Evolutionary conservation across 2,888 invertebrate genomes (phyloP).

Genomic region (Cosmorhoe ocellata): DNA sequence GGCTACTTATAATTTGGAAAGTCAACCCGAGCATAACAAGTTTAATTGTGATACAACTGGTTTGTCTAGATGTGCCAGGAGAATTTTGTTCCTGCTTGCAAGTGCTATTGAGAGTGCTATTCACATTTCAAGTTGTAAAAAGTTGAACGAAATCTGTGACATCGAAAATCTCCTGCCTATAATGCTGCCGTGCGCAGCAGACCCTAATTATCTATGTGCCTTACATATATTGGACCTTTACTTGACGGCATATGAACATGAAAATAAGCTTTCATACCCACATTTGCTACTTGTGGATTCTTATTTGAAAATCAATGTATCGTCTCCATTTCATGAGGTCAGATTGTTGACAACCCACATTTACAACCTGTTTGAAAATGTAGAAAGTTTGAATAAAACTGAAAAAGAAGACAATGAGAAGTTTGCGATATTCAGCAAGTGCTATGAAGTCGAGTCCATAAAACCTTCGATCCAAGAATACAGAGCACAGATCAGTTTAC

Average conservation of each 20-base stretch:
- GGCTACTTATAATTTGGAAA: slow-evolving; percentile 58
- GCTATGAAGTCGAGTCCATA: slow-evolving; percentile 87
- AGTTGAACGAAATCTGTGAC: slow-evolving; percentile 70
- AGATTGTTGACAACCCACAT: slow-evolving; percentile 87
- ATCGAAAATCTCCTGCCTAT: slow-evolving; percentile 65
- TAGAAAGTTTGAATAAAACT: slow-evolving; percentile 73
- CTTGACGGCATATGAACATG: slow-evolving; percentile 73
- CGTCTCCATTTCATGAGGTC: slow-evolving; percentile 87
- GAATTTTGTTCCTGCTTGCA: slow-evolving; percentile 80
- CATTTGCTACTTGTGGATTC: slow-evolving; percentile 75
- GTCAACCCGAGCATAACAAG: slow-evolving; percentile 49
- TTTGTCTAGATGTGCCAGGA: slow-evolving; percentile 60
- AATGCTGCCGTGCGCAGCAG: slow-evolving; percentile 68
- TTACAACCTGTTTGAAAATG: slow-evolving; percentile 85
- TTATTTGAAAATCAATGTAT: slow-evolving; percentile 83
- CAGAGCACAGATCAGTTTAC: slow-evolving; percentile 87
- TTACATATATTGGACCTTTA: slow-evolving; percentile 82
- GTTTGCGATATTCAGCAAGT: slow-evolving; percentile 85
- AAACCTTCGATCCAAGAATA: slow-evolving; percentile 89
- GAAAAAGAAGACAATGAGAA: slow-evolving; percentile 64
- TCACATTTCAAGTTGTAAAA: slow-evolving; percentile 78
- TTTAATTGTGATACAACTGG: slow-evolving; percentile 58
- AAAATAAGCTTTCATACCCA: slow-evolving; percentile 66
- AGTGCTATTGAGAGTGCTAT: slow-evolving; percentile 82
- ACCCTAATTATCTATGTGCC: slow-evolving; percentile 71